Evolutionary conservation across 2,888 invertebrate genomes (phyloP).

Genomic region (Drosophila subsilvestris): DNA sequence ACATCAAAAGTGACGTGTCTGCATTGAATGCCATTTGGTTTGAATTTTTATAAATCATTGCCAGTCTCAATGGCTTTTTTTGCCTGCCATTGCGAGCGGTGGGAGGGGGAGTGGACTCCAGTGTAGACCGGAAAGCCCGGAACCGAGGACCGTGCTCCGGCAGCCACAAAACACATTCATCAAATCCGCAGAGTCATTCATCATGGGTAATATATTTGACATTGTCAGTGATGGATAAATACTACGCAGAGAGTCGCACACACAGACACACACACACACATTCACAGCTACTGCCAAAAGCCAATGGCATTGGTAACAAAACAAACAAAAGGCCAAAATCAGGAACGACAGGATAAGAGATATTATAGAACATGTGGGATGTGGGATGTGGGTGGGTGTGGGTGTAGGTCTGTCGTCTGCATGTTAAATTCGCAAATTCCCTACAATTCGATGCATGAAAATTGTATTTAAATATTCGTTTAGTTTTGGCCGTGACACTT

Average conservation of each 20-base stretch:
- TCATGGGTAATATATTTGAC: slow-evolving; percentile 81
- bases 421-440: slow-evolving; percentile 61
- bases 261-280: slow-evolving; percentile 16
- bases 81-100: slow-evolving; percentile 32
- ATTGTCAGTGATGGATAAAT: slow-evolving; percentile 81
- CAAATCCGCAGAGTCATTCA: slow-evolving; percentile 80
- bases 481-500: slow-evolving; percentile 15
- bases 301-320: slow-evolving; percentile 40
- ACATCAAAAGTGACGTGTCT: slow-evolving; percentile 63
- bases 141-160: slow-evolving; percentile 39
- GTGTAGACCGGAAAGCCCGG: slow-evolving; percentile 14
- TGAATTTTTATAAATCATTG: slow-evolving; percentile 81
- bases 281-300: slow-evolving; percentile 30
- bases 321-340: slow-evolving; percentile 39
- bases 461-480: slow-evolving; percentile 58
- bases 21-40: slow-evolving; percentile 60
- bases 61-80: slow-evolving; percentile 60
- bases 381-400: slow-evolving; percentile 39
- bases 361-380: slow-evolving; percentile 26
- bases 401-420: slow-evolving; percentile 59
- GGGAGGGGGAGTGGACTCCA: slow-evolving; percentile 2
- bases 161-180: slow-evolving; percentile 80
- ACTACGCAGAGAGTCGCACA: slow-evolving; percentile 57
- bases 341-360: slow-evolving; percentile 20
- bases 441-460: slow-evolving; percentile 70